phyloP scores from a whole-genome alignment of 2,113 vertebrate species.

The Stomatorhinus ivindoensis region DNA sequence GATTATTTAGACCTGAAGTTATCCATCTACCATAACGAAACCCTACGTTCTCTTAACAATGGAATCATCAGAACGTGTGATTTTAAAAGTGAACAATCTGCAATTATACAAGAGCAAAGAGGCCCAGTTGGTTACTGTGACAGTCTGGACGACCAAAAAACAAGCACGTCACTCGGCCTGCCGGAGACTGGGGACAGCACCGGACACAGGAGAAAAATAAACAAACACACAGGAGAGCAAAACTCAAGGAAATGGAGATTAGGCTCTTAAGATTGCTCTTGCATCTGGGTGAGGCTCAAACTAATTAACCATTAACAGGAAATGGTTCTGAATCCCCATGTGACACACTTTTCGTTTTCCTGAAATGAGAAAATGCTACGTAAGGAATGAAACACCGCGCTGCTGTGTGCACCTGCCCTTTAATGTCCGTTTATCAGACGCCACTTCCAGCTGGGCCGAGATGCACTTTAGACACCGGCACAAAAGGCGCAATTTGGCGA shows the following conservation, averaged over 20 bases:
- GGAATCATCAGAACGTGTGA: neutral
- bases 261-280: neutral
- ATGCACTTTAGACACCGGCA: neutral
- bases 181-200: neutral
- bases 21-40: neutral
- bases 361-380: neutral
- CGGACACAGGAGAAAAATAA: neutral
- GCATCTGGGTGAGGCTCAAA: constrained; percentile 10
- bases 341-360: neutral
- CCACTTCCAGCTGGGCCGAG: neutral
- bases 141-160: neutral
- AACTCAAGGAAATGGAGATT: constrained; percentile 5
- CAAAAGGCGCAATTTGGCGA: neutral
- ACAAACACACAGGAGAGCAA: neutral
- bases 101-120: neutral
- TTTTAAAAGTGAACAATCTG: neutral
- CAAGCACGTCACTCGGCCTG: neutral
- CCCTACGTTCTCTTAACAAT: neutral
- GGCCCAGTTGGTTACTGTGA: neutral
- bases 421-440: neutral
- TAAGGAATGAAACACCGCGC: neutral
- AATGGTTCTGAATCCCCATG: constrained; percentile 13
- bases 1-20: neutral
- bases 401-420: neutral
- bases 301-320: constrained; percentile 18